Percentiles rank a stretch among this genome's conserved stretches.
phyloP scores from a whole-genome alignment of 2,113 vertebrate genomes.

The Spermophilus dauricus region DNA sequence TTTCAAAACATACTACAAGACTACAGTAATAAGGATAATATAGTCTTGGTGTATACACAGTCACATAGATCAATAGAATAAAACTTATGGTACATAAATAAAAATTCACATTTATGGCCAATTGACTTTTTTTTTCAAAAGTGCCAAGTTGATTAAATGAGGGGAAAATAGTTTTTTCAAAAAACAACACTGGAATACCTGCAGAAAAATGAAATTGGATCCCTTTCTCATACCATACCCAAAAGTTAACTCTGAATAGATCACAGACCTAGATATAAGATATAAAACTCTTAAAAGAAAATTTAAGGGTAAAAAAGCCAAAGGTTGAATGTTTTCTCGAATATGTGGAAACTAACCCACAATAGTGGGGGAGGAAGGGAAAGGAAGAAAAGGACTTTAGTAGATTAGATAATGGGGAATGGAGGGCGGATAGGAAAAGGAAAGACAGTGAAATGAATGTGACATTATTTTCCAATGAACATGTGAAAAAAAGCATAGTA shows the following conservation, averaged over 20 bases:
- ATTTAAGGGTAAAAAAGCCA: not conserved
- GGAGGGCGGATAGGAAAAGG: too few species aligned
- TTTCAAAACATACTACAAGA: not conserved
- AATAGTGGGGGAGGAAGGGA: too few species aligned
- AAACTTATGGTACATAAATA: not conserved
- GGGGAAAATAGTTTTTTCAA: not conserved
- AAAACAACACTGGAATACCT: not conserved
- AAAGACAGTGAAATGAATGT: too few species aligned
- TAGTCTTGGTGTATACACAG: not conserved
- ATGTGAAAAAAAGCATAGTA: too few species aligned
- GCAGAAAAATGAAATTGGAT: not conserved
- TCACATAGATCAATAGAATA: not conserved
- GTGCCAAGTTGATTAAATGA: not conserved
- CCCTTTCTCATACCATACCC: not conserved
- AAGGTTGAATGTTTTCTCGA: too few species aligned
- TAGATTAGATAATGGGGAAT: too few species aligned
- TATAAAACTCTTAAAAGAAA: conserved; percentile 46
- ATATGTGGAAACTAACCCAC: too few species aligned
- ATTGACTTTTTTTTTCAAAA: not conserved
- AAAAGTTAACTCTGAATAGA: conserved; percentile 25
- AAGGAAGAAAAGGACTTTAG: too few species aligned
- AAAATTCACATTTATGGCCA: not conserved
- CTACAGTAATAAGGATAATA: not conserved
- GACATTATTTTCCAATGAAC: too few species aligned
- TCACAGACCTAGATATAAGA: not conserved